Evolutionary conservation across 2,113 vertebrate species (phyloP).

Genomic region (Excalfactoria chinensis): DNA sequence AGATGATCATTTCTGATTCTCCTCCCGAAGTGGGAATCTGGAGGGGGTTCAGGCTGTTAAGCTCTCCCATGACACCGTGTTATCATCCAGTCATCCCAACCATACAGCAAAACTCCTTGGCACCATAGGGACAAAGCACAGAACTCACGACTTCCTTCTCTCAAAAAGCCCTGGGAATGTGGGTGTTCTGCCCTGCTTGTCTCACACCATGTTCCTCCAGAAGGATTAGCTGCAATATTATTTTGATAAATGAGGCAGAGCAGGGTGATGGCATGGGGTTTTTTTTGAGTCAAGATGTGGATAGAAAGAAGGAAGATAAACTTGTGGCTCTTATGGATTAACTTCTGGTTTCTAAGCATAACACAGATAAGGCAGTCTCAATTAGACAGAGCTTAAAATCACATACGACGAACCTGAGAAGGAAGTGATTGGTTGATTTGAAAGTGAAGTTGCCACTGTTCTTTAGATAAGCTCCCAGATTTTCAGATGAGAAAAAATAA

Average conservation of each 20-base stretch:
- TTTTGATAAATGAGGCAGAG: conserved; percentile 40
- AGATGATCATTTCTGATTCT: neutral
- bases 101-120: neutral
- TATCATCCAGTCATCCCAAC: neutral
- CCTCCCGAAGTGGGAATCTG: neutral
- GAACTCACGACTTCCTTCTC: accelerated
- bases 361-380: conserved; percentile 66
- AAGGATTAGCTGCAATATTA: neutral
- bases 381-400: conserved; percentile 58
- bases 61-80: accelerated
- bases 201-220: neutral
- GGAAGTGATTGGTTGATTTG: conserved; percentile 16
- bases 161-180: neutral
- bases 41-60: neutral
- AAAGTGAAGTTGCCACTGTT: neutral
- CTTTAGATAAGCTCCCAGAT: conserved; percentile 45
- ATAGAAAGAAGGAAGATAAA: conserved; percentile 61
- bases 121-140: neutral
- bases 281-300: neutral
- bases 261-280: conserved; percentile 14
- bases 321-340: conserved; percentile 37
- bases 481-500: conserved; percentile 48
- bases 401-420: neutral
- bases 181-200: neutral
- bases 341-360: conserved; percentile 59